Conservation (phyloP, 2,113 vertebrate genomes). For the Leptobrachium ailaonicum region DNA sequence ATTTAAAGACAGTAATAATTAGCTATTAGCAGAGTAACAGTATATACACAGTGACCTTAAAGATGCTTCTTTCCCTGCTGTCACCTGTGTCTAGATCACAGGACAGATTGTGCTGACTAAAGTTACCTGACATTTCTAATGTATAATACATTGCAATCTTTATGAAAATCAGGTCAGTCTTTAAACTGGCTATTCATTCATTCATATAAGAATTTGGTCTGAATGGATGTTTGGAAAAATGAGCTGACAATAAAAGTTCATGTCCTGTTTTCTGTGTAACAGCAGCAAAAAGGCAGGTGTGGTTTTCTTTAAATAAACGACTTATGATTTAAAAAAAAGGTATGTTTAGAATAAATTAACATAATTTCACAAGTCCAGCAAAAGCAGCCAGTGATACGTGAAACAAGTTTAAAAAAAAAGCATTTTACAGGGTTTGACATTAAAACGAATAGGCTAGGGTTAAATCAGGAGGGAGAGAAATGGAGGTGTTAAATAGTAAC, state of each 20-base stretch:
- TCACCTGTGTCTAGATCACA: slow-evolving; percentile 72
- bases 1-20: slow-evolving; percentile 65
- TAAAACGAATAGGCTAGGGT: no score
- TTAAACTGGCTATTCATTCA: slow-evolving; percentile 13
- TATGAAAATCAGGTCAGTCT: slow-evolving; percentile 55
- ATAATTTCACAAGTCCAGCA: no score
- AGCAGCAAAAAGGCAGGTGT: background rate
- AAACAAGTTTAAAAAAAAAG: no score
- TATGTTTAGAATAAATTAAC: no score
- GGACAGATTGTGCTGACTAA: slow-evolving; percentile 77
- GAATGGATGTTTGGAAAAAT: background rate
- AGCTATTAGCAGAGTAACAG: slow-evolving; percentile 83
- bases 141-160: slow-evolving; percentile 65
- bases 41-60: slow-evolving; percentile 88
- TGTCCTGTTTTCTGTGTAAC: background rate
- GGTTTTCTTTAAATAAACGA: background rate
- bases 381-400: no score
- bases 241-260: background rate
- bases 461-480: no score
- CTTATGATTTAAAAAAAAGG: no score
- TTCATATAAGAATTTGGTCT: slow-evolving; percentile 13
- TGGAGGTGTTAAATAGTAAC: no score
- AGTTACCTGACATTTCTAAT: slow-evolving; percentile 82
- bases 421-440: no score
- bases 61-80: slow-evolving; percentile 71